These are phyloP conservation scores for Scomber colias DNA, from an alignment of 2,113 vertebrate genomes.

Conservation along the genomic window DNA sequence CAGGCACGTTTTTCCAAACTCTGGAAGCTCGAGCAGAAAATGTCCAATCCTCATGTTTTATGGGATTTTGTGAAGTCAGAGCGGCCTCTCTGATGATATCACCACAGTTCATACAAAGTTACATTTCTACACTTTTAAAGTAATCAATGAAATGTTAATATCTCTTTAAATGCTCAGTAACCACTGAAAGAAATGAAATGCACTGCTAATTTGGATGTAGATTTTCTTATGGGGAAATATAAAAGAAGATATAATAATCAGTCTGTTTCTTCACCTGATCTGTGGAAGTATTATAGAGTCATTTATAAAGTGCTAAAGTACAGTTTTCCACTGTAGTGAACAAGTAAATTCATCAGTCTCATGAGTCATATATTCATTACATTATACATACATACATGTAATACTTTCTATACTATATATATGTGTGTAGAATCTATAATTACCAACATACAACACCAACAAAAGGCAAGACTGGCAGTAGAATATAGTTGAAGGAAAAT, in stretches of 20 bases:
- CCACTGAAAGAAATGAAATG: background rate
- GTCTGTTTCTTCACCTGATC: background rate
- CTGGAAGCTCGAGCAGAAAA: background rate
- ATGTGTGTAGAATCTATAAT: no score
- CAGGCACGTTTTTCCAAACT: background rate
- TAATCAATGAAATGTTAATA: background rate
- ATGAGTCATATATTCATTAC: no score
- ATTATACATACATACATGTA: no score
- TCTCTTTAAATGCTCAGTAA: background rate
- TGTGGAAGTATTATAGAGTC: no score
- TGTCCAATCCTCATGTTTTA: no score
- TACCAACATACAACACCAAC: no score
- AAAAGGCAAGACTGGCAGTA: no score
- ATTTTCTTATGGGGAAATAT: background rate
- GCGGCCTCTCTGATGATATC: background rate
- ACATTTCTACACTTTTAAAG: background rate
- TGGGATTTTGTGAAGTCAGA: no score
- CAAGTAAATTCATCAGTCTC: background rate
- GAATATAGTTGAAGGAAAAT: no score
- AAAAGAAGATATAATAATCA: background rate
- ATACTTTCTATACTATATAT: no score
- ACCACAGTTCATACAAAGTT: background rate
- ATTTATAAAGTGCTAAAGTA: background rate
- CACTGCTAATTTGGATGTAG: background rate
- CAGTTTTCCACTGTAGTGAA: background rate